These are phyloP conservation scores for Phalacrocorax aristotelis DNA, from an alignment of 2,113 vertebrate species.

Conservation along the genomic window DNA sequence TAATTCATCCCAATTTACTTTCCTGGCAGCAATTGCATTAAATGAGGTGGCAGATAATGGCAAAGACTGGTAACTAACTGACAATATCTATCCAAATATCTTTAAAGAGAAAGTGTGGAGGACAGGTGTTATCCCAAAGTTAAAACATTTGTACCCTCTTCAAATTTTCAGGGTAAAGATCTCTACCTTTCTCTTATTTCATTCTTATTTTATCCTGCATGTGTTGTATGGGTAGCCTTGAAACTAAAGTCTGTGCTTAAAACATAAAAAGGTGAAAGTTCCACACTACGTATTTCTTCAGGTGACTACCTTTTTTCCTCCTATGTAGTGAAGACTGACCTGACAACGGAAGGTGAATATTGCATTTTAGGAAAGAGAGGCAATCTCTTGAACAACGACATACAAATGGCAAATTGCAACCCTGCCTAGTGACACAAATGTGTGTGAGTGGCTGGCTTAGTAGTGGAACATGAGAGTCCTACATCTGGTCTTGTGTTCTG, in stretches of 20 bases:
- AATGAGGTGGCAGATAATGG: not conserved
- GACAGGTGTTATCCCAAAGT: not conserved
- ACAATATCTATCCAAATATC: not conserved
- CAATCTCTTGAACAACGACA: not conserved
- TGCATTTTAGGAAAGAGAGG: not conserved
- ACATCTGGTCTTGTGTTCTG: too few species aligned
- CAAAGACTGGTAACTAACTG: not conserved
- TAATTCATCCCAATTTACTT: not conserved
- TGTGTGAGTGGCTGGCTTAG: not conserved
- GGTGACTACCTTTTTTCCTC: not conserved
- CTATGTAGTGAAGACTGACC: not conserved
- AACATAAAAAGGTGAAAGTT: not conserved
- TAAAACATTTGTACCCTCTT: not conserved
- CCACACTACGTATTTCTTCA: not conserved
- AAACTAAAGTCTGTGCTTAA: not conserved
- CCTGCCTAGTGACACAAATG: not conserved
- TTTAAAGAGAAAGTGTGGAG: not conserved
- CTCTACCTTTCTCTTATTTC: not conserved
- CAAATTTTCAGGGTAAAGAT: too few species aligned
- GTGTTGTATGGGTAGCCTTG: not conserved
- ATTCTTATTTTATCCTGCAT: not conserved
- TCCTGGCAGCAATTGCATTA: not conserved
- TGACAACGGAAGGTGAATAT: not conserved
- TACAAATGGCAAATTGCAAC: not conserved
- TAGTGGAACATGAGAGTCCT: not conserved